phyloP scores from a whole-genome alignment of 2,797 vertebrate species.

The Peromyscus nudipes region DNA sequence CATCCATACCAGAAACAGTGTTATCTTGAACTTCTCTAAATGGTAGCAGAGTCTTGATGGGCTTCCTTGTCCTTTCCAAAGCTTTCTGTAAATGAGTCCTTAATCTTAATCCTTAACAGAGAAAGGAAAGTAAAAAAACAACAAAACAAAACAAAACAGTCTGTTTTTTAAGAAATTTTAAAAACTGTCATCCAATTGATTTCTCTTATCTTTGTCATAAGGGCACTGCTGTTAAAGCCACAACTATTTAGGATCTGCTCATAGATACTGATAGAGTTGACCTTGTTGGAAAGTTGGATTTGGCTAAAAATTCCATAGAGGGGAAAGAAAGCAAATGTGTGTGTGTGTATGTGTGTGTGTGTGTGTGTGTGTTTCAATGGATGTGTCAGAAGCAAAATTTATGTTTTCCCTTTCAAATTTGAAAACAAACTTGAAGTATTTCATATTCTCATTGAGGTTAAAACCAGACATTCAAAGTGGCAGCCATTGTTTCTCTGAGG shows the following conservation, averaged over 20 bases:
- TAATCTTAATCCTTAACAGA: slow-evolving; percentile 5
- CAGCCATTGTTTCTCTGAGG: neutral
- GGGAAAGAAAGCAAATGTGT: too few relatives aligned
- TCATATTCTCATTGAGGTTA: neutral
- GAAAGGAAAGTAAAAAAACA: slow-evolving; percentile 36
- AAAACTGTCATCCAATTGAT: neutral
- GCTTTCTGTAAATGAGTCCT: slow-evolving; percentile 52
- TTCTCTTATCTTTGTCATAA: neutral
- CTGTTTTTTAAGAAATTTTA: slow-evolving; percentile 42
- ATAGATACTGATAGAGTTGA: neutral
- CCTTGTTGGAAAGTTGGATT: neutral
- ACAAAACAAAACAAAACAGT: neutral
- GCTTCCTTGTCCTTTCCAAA: slow-evolving; percentile 41
- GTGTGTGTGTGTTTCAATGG: neutral
- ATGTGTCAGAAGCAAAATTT: neutral
- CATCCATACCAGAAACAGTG: slow-evolving; percentile 1
- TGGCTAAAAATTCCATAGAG: neutral
- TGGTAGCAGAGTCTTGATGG: neutral
- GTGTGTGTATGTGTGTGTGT: too few relatives aligned
- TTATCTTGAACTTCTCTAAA: slow-evolving; percentile 11
- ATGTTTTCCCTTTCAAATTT: neutral
- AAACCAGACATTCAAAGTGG: neutral
- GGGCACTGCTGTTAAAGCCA: neutral
- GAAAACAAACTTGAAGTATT: neutral
- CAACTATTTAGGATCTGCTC: neutral